These are phyloP conservation scores for Desoria tigrina DNA, from an alignment of 2,888 invertebrate genomes.

Conservation along the genomic window DNA sequence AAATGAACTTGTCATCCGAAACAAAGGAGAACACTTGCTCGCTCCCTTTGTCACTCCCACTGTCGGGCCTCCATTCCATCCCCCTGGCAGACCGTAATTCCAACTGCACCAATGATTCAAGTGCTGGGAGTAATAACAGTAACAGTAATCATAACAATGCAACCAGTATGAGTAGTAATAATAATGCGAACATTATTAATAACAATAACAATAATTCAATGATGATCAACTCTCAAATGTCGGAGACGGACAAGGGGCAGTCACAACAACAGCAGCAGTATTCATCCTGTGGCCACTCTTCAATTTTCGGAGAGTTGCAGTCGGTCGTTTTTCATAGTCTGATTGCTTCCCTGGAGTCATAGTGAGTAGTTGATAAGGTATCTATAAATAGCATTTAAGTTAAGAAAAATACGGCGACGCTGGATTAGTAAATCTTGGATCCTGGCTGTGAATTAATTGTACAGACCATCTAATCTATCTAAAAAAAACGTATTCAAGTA, in stretches of 20 bases:
- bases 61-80: slow-evolving; percentile 17
- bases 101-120: slow-evolving; percentile 20
- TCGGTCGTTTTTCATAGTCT: slow-evolving; percentile 65
- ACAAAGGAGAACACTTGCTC: slow-evolving; percentile 48
- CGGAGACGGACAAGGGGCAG: slow-evolving; percentile 37
- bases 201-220: slow-evolving; percentile 25
- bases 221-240: slow-evolving; percentile 22
- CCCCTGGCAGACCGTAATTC: slow-evolving; percentile 27
- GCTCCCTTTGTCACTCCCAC: slow-evolving; percentile 24
- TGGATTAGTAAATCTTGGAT: no score
- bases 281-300: slow-evolving; percentile 66
- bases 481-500: no score
- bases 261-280: slow-evolving; percentile 54
- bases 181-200: slow-evolving; percentile 19
- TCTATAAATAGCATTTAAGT: no score
- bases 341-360: slow-evolving; percentile 64
- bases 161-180: slow-evolving; percentile 29
- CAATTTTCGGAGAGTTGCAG: slow-evolving; percentile 66
- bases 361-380: slow-evolving; percentile 41
- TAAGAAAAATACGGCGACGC: no score
- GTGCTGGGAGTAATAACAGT: slow-evolving; percentile 18
- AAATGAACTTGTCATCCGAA: slow-evolving; percentile 40
- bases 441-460: no score
- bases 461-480: no score
- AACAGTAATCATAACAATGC: slow-evolving; percentile 11